Base-by-base conservation (phyloP, 2,888 invertebrate species). In the Thymelicus sylvestris region DNA sequence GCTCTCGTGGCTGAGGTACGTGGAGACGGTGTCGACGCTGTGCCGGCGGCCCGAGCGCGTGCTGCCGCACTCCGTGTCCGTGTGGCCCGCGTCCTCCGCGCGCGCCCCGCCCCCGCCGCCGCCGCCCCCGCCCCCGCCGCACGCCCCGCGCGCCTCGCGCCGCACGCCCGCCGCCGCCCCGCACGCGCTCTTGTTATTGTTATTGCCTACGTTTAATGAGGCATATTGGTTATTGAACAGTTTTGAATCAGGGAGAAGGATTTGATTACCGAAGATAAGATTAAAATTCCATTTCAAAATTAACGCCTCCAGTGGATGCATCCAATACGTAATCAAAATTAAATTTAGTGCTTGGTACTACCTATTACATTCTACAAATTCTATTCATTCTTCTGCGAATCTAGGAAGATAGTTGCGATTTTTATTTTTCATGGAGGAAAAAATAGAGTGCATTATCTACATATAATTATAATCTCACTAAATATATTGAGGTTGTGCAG, bases 21-120 rank as follows among this genome's bases (percentile, higher is more conserved):
- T 98, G 72, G 97, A 97, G 44, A 98, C 97, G 12, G 98, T 98
- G 86, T 98, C 98, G 57, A 97, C 96, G 85, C 97, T 97, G 71
- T 97, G 97, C 24, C 97, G 92, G 13, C 97, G 94, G 60, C 96
- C 96, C 66, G 96, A 97, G 80, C 96, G 96, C 64, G 96, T 96
- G 83, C 97, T 96, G 81, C 96, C 96, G 71, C 96, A 95, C 84
- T 96, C 96, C 0, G 94, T 94, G 86, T 96, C 96, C 52, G 96
- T 89, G 47, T 95, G 89, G 13, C 94, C 89, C 66, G 77, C 81
- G 75, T 88, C 91, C 76, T 83, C 87, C 80, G 82, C 73, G 10
- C 44, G 12, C 44, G 0, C 12, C 0, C 3, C 44, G 10, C 44
- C 7, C 7, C 7, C 39, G 39, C 39, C 68, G 39, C 64, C 62